Base-by-base conservation (phyloP, 2,113 vertebrate genomes). In the Oreochromis spilurus region DNA sequence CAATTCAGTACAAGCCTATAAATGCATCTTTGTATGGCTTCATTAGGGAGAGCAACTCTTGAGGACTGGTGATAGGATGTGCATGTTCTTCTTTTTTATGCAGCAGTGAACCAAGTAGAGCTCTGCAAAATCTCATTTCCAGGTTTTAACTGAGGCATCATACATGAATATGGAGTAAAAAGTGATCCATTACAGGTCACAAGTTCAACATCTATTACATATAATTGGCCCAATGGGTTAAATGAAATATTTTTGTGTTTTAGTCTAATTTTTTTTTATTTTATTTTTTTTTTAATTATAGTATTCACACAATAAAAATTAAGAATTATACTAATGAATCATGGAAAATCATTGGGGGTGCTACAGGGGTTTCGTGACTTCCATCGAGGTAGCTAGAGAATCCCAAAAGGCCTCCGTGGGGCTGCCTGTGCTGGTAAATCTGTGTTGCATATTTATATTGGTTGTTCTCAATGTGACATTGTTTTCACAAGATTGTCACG, bases 401-500 rank as follows among this genome's bases (percentile, higher is more conserved):
- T 50, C 70, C 19, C 19, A 12, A 13, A 67, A 40, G 4, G 19
- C 16, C 4, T 50, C 26, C 0, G 3, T 50, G 26, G 70, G 43
- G 43, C 26, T 31, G 45, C 14, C 26, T 50, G 6, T 11, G 17
- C 26, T 77, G 72, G 9, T 17, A 31, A 31, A 65, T 26, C 21
- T 77, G 17, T 31, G 26, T 77, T 77, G 24, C 72, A n/a, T 77
- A 48, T 50, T 77, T 89, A 84, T 77, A 87, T 43, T 17, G 58
- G 72, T 84, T 91, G 26, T 55, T 83, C 43, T 88, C 57, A 62
- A 4, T 34, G 8, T 89, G 81, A 87, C 60, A 81, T 77, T 83
- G 86, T 90, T 90, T 89, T 84, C 79, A 67, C 78, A 36, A 58
- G 83, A 36, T 34, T 36, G 85, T 82, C 87, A 87, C 65, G 45